A percentile compares a stretch with the other conserved stretches of the same genome.
phyloP scores from a whole-genome alignment of 2,888 invertebrate species.

The Brachyptera risi region DNA sequence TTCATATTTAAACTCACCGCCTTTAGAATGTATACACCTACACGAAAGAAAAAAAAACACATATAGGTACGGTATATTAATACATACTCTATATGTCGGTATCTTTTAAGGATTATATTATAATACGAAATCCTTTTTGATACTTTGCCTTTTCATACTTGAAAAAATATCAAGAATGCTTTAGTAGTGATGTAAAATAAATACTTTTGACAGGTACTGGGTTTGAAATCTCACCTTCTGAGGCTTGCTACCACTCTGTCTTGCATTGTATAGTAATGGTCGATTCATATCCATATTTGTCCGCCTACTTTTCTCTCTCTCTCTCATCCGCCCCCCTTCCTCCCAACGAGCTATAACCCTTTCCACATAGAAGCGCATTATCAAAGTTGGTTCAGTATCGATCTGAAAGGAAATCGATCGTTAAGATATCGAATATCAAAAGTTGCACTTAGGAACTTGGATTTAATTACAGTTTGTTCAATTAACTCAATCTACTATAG shows the following conservation, averaged over 20 bases:
- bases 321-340: neutral
- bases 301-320: neutral
- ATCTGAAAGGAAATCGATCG: neutral
- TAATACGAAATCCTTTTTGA: slow-evolving; percentile 15
- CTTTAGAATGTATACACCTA: slow-evolving; percentile 16
- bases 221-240: slow-evolving; percentile 8
- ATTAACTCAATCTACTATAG: too few relatives aligned
- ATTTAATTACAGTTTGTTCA: slow-evolving; percentile 9
- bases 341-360: neutral
- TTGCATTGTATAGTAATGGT: slow-evolving; percentile 8
- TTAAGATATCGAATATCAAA: slow-evolving; percentile 3
- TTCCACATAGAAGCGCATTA: neutral
- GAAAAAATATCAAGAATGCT: slow-evolving; percentile 21
- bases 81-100: neutral
- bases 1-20: slow-evolving; percentile 4
- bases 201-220: slow-evolving; percentile 11
- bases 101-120: slow-evolving; percentile 18
- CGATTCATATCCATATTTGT: neutral
- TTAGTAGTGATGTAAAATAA: slow-evolving; percentile 16
- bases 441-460: neutral
- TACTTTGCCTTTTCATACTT: slow-evolving; percentile 14
- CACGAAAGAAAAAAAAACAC: too few relatives aligned
- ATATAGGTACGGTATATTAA: neutral
- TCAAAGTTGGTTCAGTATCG: slow-evolving; percentile 1
- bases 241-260: neutral